Percentiles rank a stretch among this genome's conserved stretches.
These are phyloP conservation scores for Channallabes apus DNA, from an alignment of 2,797 vertebrate genomes.

Conservation along the genomic window DNA sequence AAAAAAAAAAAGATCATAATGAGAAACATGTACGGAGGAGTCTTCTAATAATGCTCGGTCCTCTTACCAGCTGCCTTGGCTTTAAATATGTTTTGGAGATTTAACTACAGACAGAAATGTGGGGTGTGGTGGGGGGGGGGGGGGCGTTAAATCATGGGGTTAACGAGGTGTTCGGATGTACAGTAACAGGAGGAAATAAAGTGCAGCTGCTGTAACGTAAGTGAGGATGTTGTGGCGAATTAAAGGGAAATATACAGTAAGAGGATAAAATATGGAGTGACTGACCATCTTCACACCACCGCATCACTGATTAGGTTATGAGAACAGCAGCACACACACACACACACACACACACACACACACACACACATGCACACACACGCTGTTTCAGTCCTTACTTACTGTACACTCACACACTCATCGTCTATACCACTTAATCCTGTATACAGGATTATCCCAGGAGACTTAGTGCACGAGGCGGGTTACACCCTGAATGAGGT, in stretches of 20 bases:
- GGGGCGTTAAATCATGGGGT: background rate
- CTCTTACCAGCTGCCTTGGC: constrained; percentile 37
- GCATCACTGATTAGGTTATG: background rate
- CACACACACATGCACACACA: background rate
- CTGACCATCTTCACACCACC: background rate
- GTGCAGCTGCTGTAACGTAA: background rate
- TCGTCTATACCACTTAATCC: too few relatives aligned
- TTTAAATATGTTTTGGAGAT: background rate
- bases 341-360: background rate
- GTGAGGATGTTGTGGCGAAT: background rate
- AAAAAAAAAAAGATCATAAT: background rate
- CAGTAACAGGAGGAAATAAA: background rate
- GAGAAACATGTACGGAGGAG: background rate
- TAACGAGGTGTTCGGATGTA: background rate
- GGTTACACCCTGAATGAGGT: too few relatives aligned
- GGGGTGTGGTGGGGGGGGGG: too few relatives aligned
- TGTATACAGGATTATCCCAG: too few relatives aligned
- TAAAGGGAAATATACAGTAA: background rate
- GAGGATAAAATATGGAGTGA: background rate
- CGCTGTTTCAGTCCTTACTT: background rate
- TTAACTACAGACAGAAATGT: constrained; percentile 32
- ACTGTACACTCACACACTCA: background rate
- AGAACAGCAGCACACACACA: background rate
- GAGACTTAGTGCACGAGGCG: too few relatives aligned
- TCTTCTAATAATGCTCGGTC: constrained; percentile 24